These are phyloP conservation scores for Hycleus cichorii DNA, from an alignment of 1,140 invertebrate genomes.

Conservation along the genomic window DNA sequence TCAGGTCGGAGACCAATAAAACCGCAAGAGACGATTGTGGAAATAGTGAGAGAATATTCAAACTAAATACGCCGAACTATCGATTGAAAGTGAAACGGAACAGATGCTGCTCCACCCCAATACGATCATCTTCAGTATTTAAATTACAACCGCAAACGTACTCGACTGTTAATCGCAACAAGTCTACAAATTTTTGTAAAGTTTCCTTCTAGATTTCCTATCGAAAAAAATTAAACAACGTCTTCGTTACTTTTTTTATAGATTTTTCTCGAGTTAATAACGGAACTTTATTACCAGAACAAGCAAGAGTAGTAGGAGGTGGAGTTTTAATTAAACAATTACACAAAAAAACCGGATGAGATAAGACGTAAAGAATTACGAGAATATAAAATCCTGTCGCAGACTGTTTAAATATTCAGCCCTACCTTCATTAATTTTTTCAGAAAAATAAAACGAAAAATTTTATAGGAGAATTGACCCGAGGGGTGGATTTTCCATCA, in stretches of 20 bases:
- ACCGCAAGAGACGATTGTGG: no score
- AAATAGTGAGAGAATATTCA: not conserved
- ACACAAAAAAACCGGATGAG: not conserved
- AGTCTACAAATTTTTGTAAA: slow-evolving; percentile 3
- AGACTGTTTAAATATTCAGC: no score
- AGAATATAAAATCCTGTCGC: slow-evolving; percentile 5
- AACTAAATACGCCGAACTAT: slow-evolving; percentile 6
- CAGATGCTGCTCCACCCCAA: slow-evolving; percentile 5
- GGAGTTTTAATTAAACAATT: slow-evolving; percentile 3
- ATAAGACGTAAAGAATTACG: not conserved
- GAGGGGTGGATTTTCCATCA: no score
- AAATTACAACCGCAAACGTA: slow-evolving; percentile 7
- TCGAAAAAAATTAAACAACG: not conserved
- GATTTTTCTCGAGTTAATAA: no score
- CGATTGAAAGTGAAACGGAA: slow-evolving; percentile 21
- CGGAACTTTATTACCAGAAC: not conserved
- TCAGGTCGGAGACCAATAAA: no score
- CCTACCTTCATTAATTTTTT: no score
- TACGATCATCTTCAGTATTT: slow-evolving; percentile 9
- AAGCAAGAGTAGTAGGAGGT: not conserved
- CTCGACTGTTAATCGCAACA: slow-evolving; percentile 4
- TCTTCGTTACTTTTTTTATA: no score
- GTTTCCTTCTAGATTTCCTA: not conserved
- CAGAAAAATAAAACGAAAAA: no score
- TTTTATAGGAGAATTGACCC: no score